Evolutionary conservation across 2,888 invertebrate genomes (phyloP).

Genomic region (Germaria angustata): DNA sequence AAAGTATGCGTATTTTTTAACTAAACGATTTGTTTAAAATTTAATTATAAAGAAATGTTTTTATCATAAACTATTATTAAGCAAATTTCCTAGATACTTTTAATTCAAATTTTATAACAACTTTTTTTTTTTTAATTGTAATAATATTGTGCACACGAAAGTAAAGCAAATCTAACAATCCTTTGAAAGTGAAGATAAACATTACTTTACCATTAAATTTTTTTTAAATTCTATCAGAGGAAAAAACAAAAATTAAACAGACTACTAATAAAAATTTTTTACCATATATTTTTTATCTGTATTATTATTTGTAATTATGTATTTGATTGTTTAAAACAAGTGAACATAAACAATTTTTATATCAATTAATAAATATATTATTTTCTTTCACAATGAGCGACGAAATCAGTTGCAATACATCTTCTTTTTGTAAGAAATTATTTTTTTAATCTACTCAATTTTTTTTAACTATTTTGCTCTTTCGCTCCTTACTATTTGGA

Average conservation of each 20-base stretch:
- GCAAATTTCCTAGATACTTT: conserved; percentile 49
- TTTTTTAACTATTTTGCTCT: conserved; percentile 67
- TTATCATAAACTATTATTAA: conserved; percentile 45
- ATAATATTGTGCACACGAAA: conserved; percentile 4
- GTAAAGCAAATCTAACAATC: not conserved
- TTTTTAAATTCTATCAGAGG: conserved; percentile 15
- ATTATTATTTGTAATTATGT: conserved; percentile 66
- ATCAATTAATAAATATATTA: conserved; percentile 4
- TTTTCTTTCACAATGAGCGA: not conserved
- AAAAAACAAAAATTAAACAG: conserved; percentile 1
- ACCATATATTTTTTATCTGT: conserved; percentile 55
- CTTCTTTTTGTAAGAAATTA: conserved; percentile 25
- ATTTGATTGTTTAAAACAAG: conserved; percentile 42
- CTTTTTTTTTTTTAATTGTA: conserved; percentile 19
- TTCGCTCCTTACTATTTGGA: conserved; percentile 69
- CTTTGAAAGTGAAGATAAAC: conserved; percentile 32
- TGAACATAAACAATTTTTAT: not conserved
- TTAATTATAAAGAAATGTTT: conserved; percentile 34
- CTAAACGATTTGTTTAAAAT: conserved; percentile 48
- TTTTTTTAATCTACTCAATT: conserved; percentile 1
- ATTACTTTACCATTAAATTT: conserved; percentile 32
- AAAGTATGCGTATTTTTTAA: conserved; percentile 58
- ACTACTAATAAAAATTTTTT: conserved; percentile 19
- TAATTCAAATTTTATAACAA: conserved; percentile 34
- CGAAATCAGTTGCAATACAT: not conserved